These are phyloP conservation scores for Meloe dianella DNA, from an alignment of 2,888 invertebrate species.

Conservation along the genomic window DNA sequence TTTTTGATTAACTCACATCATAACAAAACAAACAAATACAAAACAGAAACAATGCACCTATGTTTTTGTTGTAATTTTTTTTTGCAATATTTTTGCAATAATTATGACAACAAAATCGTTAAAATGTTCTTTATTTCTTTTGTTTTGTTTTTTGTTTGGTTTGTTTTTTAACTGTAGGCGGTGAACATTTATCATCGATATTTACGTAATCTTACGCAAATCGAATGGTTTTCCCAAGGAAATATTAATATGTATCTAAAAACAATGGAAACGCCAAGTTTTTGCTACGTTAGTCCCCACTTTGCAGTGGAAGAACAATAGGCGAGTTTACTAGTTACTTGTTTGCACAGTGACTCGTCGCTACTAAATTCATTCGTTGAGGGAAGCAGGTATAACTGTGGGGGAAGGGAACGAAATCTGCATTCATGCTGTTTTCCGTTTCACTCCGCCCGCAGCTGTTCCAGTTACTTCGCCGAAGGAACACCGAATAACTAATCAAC, in stretches of 20 bases:
- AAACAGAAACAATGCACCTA: slow-evolving; percentile 1
- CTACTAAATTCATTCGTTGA: too few relatives aligned
- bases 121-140: neutral
- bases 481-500: too few relatives aligned
- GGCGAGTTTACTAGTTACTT: too few relatives aligned
- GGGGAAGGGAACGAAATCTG: too few relatives aligned
- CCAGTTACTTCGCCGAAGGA: too few relatives aligned
- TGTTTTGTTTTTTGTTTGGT: neutral
- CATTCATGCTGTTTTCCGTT: too few relatives aligned
- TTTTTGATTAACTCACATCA: neutral
- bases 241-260: neutral
- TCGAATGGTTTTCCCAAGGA: slow-evolving; percentile 1
- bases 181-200: neutral
- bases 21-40: too few relatives aligned
- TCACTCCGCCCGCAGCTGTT: too few relatives aligned
- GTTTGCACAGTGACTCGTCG: too few relatives aligned
- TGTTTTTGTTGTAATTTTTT: neutral
- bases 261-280: neutral
- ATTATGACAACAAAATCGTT: neutral
- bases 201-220: neutral
- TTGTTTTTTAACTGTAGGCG: neutral
- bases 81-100: neutral
- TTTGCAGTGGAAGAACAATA: too few relatives aligned
- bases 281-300: neutral
- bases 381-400: too few relatives aligned